Percentiles rank a stretch among this genome's conserved stretches.
Evolutionary conservation across 2,113 vertebrate species (phyloP).

Genomic region (Limnothrissa miodon): DNA sequence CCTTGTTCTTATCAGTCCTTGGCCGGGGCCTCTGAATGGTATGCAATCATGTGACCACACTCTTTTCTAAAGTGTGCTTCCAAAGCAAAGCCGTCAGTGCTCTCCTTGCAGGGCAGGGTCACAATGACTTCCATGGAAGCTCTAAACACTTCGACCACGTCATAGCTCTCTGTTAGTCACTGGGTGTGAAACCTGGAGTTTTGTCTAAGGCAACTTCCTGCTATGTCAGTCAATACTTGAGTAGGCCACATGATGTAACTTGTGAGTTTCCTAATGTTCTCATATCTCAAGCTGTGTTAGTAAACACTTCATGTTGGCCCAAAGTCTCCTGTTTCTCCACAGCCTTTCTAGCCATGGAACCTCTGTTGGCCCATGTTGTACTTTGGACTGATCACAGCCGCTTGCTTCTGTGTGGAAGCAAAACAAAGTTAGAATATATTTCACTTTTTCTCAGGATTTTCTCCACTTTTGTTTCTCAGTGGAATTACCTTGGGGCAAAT

Average conservation of each 20-base stretch:
- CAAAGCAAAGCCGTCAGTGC: neutral
- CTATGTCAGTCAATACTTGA: neutral
- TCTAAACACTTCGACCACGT: neutral
- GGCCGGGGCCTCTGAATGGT: slow-evolving; percentile 45
- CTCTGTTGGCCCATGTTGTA: no score
- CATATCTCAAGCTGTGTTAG: neutral
- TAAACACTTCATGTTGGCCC: neutral
- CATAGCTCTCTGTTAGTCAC: neutral
- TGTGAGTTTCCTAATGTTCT: neutral
- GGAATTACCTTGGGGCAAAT: neutral
- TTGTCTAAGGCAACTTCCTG: neutral
- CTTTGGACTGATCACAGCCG: no score
- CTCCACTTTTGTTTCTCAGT: no score
- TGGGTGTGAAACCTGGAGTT: neutral
- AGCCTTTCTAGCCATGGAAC: neutral
- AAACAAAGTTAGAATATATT: no score
- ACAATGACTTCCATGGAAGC: neutral
- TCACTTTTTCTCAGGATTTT: no score
- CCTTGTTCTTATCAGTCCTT: slow-evolving; percentile 26
- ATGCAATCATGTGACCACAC: slow-evolving; percentile 47
- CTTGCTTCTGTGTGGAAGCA: no score
- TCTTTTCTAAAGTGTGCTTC: neutral
- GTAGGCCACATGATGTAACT: neutral
- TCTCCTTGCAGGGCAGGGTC: neutral
- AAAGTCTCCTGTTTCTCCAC: neutral